Evolutionary conservation across 2,888 invertebrate species (phyloP).

Genomic region (Drosophila mercatorum): DNA sequence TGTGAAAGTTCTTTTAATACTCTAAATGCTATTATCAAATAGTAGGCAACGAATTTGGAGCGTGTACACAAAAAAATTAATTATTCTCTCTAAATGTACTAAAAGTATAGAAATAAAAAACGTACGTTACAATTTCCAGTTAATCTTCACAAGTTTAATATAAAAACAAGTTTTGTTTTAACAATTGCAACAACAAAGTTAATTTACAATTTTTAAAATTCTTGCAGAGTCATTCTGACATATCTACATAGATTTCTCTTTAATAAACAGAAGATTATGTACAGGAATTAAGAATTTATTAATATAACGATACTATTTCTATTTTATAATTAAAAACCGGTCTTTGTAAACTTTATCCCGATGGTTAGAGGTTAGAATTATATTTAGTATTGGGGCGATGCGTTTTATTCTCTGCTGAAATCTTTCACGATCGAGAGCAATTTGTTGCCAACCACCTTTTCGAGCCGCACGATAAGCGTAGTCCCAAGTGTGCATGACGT

Average conservation of each 20-base stretch:
- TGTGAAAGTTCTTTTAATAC: not conserved
- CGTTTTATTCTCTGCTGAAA: slow-evolving; percentile 79
- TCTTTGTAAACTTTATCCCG: slow-evolving; percentile 80
- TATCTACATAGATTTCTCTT: slow-evolving; percentile 12
- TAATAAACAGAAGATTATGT: slow-evolving; percentile 32
- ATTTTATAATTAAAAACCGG: slow-evolving; percentile 70
- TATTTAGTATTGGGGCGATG: slow-evolving; percentile 70
- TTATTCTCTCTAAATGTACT: not conserved
- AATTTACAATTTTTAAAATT: slow-evolving; percentile 9
- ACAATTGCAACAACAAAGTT: slow-evolving; percentile 14
- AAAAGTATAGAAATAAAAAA: not conserved
- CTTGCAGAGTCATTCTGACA: slow-evolving; percentile 7
- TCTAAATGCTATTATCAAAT: not conserved
- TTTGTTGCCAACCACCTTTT: slow-evolving; percentile 87
- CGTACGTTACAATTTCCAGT: not conserved
- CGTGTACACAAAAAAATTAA: not conserved
- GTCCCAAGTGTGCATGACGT: slow-evolving; percentile 87
- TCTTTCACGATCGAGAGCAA: slow-evolving; percentile 85
- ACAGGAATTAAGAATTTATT: slow-evolving; percentile 55
- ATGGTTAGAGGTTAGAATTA: slow-evolving; percentile 78
- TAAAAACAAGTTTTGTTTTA: slow-evolving; percentile 10
- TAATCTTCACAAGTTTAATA: slow-evolving; percentile 11
- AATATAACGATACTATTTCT: slow-evolving; percentile 44
- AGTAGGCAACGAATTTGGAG: not conserved
- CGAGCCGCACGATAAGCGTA: slow-evolving; percentile 87